Evolutionary conservation across 2,113 vertebrate species (phyloP), one percentile per base, ranked within the genome.

Genomic region (Rhea americana): DNA sequence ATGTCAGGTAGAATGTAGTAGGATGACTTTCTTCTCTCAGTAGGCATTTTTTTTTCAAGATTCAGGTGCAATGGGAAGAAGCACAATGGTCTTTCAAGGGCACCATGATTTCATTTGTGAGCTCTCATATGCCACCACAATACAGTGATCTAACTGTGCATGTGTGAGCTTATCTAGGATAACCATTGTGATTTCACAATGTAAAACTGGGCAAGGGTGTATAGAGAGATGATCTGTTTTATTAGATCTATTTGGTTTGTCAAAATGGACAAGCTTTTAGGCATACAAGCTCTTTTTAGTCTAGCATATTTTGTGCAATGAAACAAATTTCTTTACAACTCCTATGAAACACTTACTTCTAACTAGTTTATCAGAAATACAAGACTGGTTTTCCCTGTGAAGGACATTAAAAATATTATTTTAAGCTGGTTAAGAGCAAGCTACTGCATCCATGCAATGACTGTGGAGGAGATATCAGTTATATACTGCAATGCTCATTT

Each of bases 331-430:
- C 1, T 7, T 77, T 81, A 32, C 11, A 32, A 71, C 67, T 37
- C 3, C 9, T 6, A 22, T 2, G 0, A 21, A 50, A 4, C 1
- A 7, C 10, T 75, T 30, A 4, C 4, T 13, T 62, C 5, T 50
- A 30, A 65, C 15, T 53, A 39, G n/a, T 93, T 75, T 58, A 47
- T n/a, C 20, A 87, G 59, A 82, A 89, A 48, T 19, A 21, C 1
- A 61, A 21, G 8, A 13, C 28, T 9, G 3, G 20, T 76, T 85
- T 84, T 25, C 35, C 61, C 10, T 28, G 21, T 81, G 51, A 78
- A 51, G 32, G 1, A 56, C 32, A 56, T 92, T 15, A 5, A 84
- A 65, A 67, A 5, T 7, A 22, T 22, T 25, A 53, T 61, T 82
- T 62, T 32, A 87, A 65, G 41, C 18, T 76, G 13, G 2, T 45